Evolutionary conservation across 2,797 vertebrate species (phyloP).

Genomic region (Amphiprion clarkii): DNA sequence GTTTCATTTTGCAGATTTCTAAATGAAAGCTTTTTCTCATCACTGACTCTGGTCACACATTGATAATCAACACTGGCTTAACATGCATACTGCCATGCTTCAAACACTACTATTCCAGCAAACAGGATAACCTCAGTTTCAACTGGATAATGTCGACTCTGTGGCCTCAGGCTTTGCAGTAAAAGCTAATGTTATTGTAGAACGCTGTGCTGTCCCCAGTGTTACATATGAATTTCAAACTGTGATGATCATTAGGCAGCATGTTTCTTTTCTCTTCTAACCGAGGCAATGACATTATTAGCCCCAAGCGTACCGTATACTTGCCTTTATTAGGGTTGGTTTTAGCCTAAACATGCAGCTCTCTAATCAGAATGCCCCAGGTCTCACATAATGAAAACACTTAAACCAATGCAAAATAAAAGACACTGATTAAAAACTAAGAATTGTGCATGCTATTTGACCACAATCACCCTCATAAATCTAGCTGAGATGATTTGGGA

Average conservation of each 20-base stretch:
- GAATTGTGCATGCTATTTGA: too few species aligned
- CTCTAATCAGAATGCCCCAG: not conserved
- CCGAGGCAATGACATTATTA: not conserved
- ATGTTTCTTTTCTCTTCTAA: not conserved
- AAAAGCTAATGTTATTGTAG: slow-evolving; percentile 23
- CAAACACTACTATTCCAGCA: slow-evolving; percentile 8
- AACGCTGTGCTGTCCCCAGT: not conserved
- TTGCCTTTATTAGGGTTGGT: not conserved
- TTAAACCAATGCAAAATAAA: not conserved
- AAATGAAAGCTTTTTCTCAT: too few species aligned
- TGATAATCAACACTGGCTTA: too few species aligned
- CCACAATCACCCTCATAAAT: too few species aligned
- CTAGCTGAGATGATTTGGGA: too few species aligned
- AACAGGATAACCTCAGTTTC: slow-evolving; percentile 27
- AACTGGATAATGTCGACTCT: not conserved
- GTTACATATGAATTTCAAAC: slow-evolving; percentile 2
- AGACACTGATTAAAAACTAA: not conserved
- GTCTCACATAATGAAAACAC: not conserved
- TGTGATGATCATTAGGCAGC: too few species aligned
- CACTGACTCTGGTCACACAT: too few species aligned
- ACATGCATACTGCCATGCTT: not conserved
- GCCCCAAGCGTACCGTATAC: not conserved
- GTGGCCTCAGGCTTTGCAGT: slow-evolving; percentile 13
- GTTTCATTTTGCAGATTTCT: too few species aligned
- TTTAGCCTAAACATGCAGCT: not conserved